Base-by-base conservation (phyloP, 2,888 invertebrate genomes). In the Erynnis tages region DNA sequence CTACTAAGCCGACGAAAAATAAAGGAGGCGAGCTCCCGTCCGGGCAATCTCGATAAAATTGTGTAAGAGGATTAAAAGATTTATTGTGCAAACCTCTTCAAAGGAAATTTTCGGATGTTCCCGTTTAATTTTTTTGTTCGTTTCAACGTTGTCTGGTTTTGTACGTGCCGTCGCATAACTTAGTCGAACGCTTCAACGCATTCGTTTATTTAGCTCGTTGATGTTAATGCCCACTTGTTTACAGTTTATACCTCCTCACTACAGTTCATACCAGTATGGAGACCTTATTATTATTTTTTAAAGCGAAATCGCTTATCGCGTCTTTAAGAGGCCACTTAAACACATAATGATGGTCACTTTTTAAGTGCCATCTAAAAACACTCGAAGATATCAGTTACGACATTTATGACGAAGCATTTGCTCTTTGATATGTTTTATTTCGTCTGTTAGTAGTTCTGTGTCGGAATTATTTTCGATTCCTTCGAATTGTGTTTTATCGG, bases 41-140 rank as follows among this genome's bases (percentile, higher is more conserved):
- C 71, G 67, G 73, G 71, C 80, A 79, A 84, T 84, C 83, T 77
- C 79, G 81, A 84, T 84, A 82, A 82, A 85, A 86, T 84, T 82
- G 79, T 82, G 75, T 83, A 82, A 84, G 82, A 81, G 79, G 86
- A 86, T 87, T 86, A 88, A 79, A 82, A 79, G 84, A 86, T 86
- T 87, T 84, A 83, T 81, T 72, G 77, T 77, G 78, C 76, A 78
- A 84, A 83, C 80, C 79, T 76, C 73, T 74, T 79, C 73, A 77
- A 78, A 81, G 83, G 77, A 78, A 82, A 80, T 79, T 84, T 82
- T 80, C 62, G 79, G 78, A 69, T 77, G 79, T 73, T 72, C 76
- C 74, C 73, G 70, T 80, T 85, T 82, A 82, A 82, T 82, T 81
- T 79, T 76, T 76, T 61, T 66, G 73, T 77, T 73, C 76, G 72